phyloP scores from a whole-genome alignment of 2,888 invertebrate species.

The Trachelus troglodyta region DNA sequence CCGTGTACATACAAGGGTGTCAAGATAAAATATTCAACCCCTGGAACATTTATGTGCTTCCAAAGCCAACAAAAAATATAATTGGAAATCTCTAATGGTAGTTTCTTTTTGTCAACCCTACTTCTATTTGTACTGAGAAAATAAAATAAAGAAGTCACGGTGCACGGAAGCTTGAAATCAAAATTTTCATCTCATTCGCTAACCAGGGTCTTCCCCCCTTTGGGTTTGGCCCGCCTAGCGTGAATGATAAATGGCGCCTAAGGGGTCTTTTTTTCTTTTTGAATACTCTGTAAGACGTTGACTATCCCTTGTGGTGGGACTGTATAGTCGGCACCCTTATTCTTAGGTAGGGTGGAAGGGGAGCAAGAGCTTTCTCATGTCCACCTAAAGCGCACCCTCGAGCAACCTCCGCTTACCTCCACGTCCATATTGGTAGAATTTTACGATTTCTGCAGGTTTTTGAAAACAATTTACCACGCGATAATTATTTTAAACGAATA shows the following conservation, averaged over 20 bases:
- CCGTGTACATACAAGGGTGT: not conserved
- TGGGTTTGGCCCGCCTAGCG: not conserved
- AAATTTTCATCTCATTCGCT: not conserved
- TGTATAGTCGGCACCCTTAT: conserved; percentile 24
- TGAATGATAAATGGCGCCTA: not conserved
- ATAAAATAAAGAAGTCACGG: not conserved
- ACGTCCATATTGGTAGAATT: conserved; percentile 7
- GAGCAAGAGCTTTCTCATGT: conserved; percentile 63
- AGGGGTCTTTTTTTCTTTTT: not conserved
- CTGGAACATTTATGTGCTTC: not conserved
- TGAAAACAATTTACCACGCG: conserved; percentile 32
- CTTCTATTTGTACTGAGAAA: not conserved
- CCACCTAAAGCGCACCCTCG: conserved; percentile 44
- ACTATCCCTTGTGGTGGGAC: not conserved
- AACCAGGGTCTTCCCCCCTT: not conserved
- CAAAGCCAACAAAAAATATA: not conserved
- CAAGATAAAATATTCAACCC: not conserved
- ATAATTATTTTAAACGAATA: conserved; percentile 27
- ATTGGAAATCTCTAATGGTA: not conserved
- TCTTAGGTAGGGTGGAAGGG: conserved; percentile 37
- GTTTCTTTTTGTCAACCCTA: not conserved
- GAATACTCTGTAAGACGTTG: not conserved
- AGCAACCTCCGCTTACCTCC: conserved; percentile 46
- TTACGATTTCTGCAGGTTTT: conserved; percentile 17
- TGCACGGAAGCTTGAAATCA: not conserved